Percentiles rank a stretch among this genome's conserved stretches.
Evolutionary conservation across 2,113 vertebrate species (phyloP).

Genomic region (Ranitomeya imitator): DNA sequence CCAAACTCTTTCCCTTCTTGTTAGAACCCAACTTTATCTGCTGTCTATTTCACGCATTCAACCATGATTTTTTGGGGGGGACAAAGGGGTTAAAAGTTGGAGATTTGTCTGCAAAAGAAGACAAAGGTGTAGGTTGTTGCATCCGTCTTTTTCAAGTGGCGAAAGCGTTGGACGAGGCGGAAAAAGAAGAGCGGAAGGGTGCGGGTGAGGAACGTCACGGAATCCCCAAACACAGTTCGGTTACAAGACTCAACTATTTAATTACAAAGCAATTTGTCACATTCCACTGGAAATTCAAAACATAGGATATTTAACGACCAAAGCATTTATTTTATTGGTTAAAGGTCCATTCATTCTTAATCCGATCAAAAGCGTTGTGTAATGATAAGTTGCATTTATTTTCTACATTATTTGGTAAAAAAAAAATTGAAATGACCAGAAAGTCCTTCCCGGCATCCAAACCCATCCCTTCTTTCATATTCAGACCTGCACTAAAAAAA

Average conservation of each 20-base stretch:
- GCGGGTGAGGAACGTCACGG: constrained; percentile 54
- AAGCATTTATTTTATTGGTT: background rate
- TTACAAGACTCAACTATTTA: constrained; percentile 51
- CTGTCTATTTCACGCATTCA: constrained; percentile 54
- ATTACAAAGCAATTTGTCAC: constrained; percentile 47
- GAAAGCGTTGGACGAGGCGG: constrained; percentile 47
- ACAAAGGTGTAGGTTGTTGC: constrained; percentile 53
- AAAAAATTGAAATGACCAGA: too few species aligned
- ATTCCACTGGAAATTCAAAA: constrained; percentile 45
- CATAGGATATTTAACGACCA: constrained; percentile 25
- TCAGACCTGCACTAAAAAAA: background rate
- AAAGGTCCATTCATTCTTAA: constrained; percentile 54
- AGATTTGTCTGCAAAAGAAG: constrained; percentile 57
- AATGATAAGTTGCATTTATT: too few species aligned
- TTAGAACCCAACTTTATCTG: constrained; percentile 58
- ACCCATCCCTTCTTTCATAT: background rate
- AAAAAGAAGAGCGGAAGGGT: constrained; percentile 47
- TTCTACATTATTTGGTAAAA: too few species aligned
- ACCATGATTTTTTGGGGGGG: constrained; percentile 39
- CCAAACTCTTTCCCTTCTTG: constrained; percentile 50
- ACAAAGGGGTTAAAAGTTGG: constrained; percentile 52
- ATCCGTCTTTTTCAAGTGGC: constrained; percentile 51
- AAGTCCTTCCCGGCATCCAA: background rate
- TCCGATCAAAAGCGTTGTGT: background rate
- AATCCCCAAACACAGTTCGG: constrained; percentile 52